These are phyloP conservation scores for Hermetia illucens DNA, from an alignment of 1,140 invertebrate species.

Conservation along the genomic window DNA sequence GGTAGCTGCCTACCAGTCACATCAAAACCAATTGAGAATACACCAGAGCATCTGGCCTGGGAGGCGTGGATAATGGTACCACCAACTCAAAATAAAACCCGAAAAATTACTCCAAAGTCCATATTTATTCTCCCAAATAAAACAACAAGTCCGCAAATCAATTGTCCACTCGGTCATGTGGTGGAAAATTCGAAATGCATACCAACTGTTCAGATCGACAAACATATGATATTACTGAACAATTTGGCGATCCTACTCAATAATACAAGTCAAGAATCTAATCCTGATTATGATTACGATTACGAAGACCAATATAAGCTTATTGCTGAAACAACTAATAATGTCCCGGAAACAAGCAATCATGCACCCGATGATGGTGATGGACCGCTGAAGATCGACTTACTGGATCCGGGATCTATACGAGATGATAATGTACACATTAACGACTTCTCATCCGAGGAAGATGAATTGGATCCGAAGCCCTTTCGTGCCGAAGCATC, in stretches of 20 bases:
- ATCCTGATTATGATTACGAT: constrained; percentile 8
- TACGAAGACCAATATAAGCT: constrained; percentile 3
- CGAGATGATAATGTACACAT: no score
- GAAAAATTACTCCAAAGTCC: constrained; percentile 27
- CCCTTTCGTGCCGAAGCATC: neutral
- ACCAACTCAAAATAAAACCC: constrained; percentile 17
- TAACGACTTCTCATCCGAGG: no score
- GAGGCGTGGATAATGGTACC: constrained; percentile 22
- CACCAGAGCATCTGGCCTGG: constrained; percentile 24
- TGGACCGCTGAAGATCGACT: constrained; percentile 26
- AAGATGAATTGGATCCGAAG: constrained; percentile 1
- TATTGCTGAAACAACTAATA: constrained; percentile 1
- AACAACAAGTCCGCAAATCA: no score
- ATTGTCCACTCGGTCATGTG: no score
- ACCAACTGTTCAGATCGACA: no score
- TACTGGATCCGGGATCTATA: constrained; percentile 7
- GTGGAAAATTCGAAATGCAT: no score
- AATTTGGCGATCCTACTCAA: no score
- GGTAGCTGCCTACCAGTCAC: constrained; percentile 27
- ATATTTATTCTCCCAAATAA: constrained; percentile 21
- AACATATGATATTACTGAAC: no score
- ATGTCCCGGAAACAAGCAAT: constrained; percentile 7
- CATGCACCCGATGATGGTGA: constrained; percentile 8
- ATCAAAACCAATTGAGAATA: constrained; percentile 25
- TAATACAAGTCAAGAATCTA: no score